These are phyloP conservation scores for Meiosimyza platycephala DNA, from an alignment of 2,888 invertebrate species.

Conservation along the genomic window DNA sequence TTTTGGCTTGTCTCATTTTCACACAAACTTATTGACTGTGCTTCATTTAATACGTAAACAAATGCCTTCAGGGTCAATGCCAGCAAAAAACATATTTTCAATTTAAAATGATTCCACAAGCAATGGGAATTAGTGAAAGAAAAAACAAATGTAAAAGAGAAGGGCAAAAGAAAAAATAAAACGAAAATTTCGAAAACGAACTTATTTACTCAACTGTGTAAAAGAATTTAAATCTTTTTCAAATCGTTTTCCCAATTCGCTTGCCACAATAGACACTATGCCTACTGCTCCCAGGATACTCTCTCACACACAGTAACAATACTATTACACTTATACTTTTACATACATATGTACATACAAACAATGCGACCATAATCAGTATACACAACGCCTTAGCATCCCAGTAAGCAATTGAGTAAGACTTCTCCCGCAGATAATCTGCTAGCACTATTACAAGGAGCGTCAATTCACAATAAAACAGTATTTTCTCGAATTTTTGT, in stretches of 20 bases:
- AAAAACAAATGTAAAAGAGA: not conserved
- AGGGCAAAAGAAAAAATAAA: constrained; percentile 42
- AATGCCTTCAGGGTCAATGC: constrained; percentile 36
- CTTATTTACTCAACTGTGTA: constrained; percentile 54
- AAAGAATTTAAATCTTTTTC: constrained; percentile 50
- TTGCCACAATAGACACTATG: not conserved
- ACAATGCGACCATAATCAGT: too few species aligned
- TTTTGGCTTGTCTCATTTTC: not conserved
- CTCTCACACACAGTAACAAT: too few species aligned
- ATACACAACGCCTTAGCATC: too few species aligned
- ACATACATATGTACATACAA: too few species aligned
- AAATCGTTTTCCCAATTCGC: not conserved
- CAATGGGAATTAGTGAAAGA: not conserved
- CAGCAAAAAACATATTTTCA: constrained; percentile 39
- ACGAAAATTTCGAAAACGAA: constrained; percentile 38
- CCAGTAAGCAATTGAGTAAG: too few species aligned
- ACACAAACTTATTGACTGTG: constrained; percentile 34
- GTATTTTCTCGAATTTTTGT: too few species aligned
- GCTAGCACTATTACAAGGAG: too few species aligned
- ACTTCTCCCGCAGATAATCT: too few species aligned
- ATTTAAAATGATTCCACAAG: constrained; percentile 40
- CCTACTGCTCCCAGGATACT: not conserved
- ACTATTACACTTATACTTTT: too few species aligned
- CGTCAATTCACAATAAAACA: too few species aligned
- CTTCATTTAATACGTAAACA: constrained; percentile 24